These are phyloP conservation scores for Ispidina lecontei DNA, from an alignment of 2,797 vertebrate species.

Conservation along the genomic window DNA sequence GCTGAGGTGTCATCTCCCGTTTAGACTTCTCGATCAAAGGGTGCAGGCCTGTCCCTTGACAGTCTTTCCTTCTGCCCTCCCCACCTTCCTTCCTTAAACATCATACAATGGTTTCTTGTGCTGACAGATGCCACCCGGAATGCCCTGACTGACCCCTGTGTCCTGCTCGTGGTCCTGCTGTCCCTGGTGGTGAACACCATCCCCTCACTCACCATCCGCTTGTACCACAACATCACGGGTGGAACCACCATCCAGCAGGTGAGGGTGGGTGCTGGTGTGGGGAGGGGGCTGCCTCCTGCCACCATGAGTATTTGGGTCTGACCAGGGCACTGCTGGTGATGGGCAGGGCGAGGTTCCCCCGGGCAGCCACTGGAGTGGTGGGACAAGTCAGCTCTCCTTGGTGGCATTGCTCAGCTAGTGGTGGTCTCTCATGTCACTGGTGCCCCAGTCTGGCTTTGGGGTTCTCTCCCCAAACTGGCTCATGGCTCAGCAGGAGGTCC, in stretches of 20 bases:
- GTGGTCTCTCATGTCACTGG: neutral
- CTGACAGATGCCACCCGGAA: slow-evolving; percentile 79
- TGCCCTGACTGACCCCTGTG: slow-evolving; percentile 77
- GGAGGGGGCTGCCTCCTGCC: neutral
- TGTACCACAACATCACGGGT: slow-evolving; percentile 54
- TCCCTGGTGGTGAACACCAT: slow-evolving; percentile 80
- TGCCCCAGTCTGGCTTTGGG: neutral
- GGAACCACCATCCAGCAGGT: slow-evolving; percentile 70
- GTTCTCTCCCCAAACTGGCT: neutral
- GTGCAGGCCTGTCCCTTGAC: neutral
- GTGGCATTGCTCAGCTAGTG: neutral
- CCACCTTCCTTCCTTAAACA: neutral
- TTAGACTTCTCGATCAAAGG: neutral
- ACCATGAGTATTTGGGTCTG: rapidly evolving
- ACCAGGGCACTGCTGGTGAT: neutral
- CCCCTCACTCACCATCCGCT: slow-evolving; percentile 76
- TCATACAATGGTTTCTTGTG: neutral
- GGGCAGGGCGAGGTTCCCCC: neutral
- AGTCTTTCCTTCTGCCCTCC: neutral
- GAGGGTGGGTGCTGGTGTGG: neutral
- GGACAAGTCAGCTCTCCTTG: neutral
- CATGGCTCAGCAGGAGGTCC: rapidly evolving
- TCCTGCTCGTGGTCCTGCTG: slow-evolving; percentile 86
- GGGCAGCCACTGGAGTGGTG: neutral
- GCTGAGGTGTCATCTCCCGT: neutral